Evolutionary conservation across 2,888 invertebrate species (phyloP), one percentile per base, ranked within the genome.

Genomic region (Panorpa germanica): DNA sequence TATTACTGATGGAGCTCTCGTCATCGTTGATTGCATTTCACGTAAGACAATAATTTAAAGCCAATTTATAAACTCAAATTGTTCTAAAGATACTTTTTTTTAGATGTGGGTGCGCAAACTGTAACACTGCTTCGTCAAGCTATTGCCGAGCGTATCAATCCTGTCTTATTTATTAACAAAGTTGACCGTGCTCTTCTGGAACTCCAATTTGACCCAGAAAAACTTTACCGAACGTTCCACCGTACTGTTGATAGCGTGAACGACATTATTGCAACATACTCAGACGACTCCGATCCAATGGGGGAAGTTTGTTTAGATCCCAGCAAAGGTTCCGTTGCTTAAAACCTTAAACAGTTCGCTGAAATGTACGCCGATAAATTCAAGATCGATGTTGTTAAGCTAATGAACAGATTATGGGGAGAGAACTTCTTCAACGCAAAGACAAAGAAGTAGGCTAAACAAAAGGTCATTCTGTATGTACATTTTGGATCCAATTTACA

Each of bases 91-190:
- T n/a, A n/a, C n/a, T n/a, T 35, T 34, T 35, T 41, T 49, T 4
- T 44, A 88, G 96, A 98, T 67, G 98, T 99, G 41, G 98, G 98
- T 53, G 98, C 99, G 44, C 98, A 99, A 63, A 99, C 98, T 20
- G 98, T 99, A 63, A 96, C 98, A 48, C 98, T 99, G 35, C 67
- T 99, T 47, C 86, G 98, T 64, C 99, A 99, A 59, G 98, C 98
- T 38, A 99, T 99, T 50, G 91, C 93, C 38, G 98, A 99, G 64
- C 82, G 98, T 51, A 99, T 99, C 49, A 96, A 95, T 77, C 98
- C 99, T 33, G 88, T 99, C 43, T 67, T 99, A 46, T 98, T 99
- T 78, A 96, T 99, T 96, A 99, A 99, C 82, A 99, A 99, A 65
- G 96, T 99, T 96, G 99, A 99, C 66, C 82, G 98, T 44, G 98